phyloP scores from a whole-genome alignment of 2,888 invertebrate species.

The Tridacna crocea region DNA sequence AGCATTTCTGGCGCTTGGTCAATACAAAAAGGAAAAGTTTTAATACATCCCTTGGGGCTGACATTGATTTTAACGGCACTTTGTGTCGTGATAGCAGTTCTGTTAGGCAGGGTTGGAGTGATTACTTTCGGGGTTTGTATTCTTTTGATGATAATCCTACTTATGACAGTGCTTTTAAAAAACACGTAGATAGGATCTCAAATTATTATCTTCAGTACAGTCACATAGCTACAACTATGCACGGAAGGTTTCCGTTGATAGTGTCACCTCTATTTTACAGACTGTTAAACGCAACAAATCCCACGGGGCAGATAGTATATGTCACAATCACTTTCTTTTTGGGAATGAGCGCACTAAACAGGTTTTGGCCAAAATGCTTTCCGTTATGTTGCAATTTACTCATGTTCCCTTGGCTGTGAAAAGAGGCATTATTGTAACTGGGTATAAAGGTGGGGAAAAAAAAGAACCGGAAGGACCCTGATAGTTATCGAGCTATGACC shows the following conservation, averaged over 20 bases:
- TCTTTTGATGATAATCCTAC: not conserved
- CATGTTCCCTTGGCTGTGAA: constrained; percentile 18
- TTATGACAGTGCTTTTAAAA: constrained; percentile 8
- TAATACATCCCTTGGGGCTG: not conserved
- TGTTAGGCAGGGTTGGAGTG: constrained; percentile 14
- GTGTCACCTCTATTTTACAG: not conserved
- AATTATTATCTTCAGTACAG: not conserved
- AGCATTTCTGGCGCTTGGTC: constrained; percentile 16
- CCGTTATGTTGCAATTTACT: not conserved
- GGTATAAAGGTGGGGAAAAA: constrained; percentile 22
- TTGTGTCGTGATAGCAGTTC: constrained; percentile 6
- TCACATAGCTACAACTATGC: not conserved
- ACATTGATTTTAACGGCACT: constrained; percentile 14
- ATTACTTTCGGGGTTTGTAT: constrained; percentile 22
- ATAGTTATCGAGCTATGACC: constrained; percentile 28
- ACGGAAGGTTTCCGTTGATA: not conserved
- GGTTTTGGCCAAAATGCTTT: not conserved
- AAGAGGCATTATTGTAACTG: constrained; percentile 15
- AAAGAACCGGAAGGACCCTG: constrained; percentile 8
- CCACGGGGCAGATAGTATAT: not conserved
- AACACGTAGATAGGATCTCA: not conserved
- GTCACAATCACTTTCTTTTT: constrained; percentile 11
- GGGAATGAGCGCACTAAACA: not conserved
- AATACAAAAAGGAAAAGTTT: not conserved
- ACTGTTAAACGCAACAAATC: not conserved